Conservation (phyloP, 2,797 vertebrate species). For the Eurystomus glaucurus region DNA sequence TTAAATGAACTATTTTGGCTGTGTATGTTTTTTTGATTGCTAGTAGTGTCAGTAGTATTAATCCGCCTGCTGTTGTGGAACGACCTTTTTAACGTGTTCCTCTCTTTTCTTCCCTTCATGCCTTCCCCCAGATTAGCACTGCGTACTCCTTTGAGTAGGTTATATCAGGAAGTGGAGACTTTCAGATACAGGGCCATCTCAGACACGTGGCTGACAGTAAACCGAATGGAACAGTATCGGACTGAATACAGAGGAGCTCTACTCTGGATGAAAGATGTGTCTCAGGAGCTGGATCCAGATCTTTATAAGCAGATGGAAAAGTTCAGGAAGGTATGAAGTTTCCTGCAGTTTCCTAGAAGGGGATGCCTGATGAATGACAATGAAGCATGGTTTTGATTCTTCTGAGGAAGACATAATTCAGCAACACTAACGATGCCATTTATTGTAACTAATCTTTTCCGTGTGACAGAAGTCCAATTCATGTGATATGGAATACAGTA, state of each 20-base stretch:
- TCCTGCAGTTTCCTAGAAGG: neutral
- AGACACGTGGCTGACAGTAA: constrained; percentile 97
- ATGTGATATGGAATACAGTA: constrained; percentile 27
- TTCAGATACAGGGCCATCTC: constrained; percentile 97
- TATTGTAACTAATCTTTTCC: constrained; percentile 52
- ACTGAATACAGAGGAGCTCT: constrained; percentile 97
- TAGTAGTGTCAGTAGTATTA: neutral
- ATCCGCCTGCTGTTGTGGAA: neutral
- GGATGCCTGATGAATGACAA: constrained; percentile 13
- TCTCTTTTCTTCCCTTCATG: neutral
- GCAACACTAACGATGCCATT: constrained; percentile 58
- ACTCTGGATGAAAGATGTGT: constrained; percentile 99
- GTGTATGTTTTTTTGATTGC: neutral
- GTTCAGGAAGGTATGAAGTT: constrained; percentile 93
- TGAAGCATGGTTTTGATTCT: constrained; percentile 44
- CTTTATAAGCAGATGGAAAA: constrained; percentile 98
- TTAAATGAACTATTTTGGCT: neutral
- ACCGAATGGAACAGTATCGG: constrained; percentile 96
- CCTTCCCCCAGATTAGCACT: constrained; percentile 87
- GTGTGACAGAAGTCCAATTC: constrained; percentile 64
- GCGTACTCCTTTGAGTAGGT: constrained; percentile 90
- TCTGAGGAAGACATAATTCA: constrained; percentile 47
- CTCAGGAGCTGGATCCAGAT: constrained; percentile 97
- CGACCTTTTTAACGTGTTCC: neutral
- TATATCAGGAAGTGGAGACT: constrained; percentile 98